Evolutionary conservation across 2,888 invertebrate species (phyloP).

Genomic region (Eueremaeus valkanovi): DNA sequence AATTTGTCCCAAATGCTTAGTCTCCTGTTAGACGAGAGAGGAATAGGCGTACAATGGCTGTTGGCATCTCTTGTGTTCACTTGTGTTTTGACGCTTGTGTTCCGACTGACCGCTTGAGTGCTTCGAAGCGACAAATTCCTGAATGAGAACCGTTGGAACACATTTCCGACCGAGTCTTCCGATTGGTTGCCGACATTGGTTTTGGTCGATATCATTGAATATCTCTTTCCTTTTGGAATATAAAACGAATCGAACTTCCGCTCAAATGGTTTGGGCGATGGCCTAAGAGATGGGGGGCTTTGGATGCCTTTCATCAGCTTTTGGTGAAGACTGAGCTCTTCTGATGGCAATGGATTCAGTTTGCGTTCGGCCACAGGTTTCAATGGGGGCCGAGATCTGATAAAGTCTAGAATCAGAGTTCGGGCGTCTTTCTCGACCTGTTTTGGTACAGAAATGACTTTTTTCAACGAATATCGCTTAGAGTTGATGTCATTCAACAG

Average conservation of each 20-base stretch:
- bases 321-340: neutral
- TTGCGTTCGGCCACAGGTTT: neutral
- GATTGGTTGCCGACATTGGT: neutral
- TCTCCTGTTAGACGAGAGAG: no score
- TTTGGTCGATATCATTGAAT: no score
- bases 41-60: no score
- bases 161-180: neutral
- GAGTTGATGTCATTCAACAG: slow-evolving; percentile 29
- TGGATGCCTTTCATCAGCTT: slow-evolving; percentile 15
- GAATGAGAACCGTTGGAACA: neutral
- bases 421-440: slow-evolving; percentile 17
- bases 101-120: no score
- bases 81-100: no score
- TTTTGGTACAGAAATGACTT: slow-evolving; percentile 5
- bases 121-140: neutral
- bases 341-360: neutral
- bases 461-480: slow-evolving; percentile 11
- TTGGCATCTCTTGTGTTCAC: no score
- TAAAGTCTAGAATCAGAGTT: neutral
- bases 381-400: slow-evolving; percentile 14
- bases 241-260: slow-evolving; percentile 19
- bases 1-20: no score
- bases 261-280: neutral
- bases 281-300: neutral
- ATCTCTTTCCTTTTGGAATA: slow-evolving; percentile 2